A percentile compares a stretch with the other conserved stretches of the same genome.
phyloP scores from a whole-genome alignment of 30 jellyfish, hydroid and myxozoan genomes.

The Chrysaora quinquecirrha region DNA sequence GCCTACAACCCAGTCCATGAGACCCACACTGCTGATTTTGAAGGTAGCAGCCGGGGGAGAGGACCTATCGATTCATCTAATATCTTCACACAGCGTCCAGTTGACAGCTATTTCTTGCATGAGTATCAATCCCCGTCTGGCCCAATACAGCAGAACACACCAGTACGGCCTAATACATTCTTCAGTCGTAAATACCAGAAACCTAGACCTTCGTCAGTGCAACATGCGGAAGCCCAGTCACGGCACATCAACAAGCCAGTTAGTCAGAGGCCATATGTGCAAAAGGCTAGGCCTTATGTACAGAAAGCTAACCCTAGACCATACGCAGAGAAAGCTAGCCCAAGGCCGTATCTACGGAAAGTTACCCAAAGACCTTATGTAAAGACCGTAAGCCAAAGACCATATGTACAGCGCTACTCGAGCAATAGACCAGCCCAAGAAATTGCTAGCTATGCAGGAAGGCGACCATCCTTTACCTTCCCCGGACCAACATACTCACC shows the following conservation, averaged over 20 bases:
- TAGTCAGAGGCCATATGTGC: neutral
- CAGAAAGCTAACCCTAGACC: conserved; percentile 6
- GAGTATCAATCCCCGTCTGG: neutral
- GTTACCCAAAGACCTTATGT: neutral
- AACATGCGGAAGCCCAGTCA: conserved; percentile 53
- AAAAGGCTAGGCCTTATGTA: conserved; percentile 29
- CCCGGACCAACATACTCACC: conserved; percentile 99
- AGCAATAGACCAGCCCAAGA: conserved; percentile 25
- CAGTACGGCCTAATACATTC: conserved; percentile 16
- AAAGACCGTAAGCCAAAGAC: conserved; percentile 2
- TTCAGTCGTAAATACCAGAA: conserved; percentile 28
- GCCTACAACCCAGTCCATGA: conserved; percentile 47
- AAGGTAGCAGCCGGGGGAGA: neutral
- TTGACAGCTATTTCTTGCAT: neutral
- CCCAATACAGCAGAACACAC: conserved; percentile 1
- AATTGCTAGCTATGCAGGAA: conserved; percentile 16
- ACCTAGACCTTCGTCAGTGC: conserved; percentile 44
- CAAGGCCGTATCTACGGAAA: conserved; percentile 32
- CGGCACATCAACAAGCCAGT: conserved; percentile 40
- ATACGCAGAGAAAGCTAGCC: conserved; percentile 18
- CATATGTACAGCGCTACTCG: conserved; percentile 27
- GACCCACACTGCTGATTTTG: conserved; percentile 1
- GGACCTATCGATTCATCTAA: conserved; percentile 1
- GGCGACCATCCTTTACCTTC: conserved; percentile 70
- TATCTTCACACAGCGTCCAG: neutral